phyloP scores from a whole-genome alignment of 2,113 vertebrate genomes.

The Micronycteris hirsuta region DNA sequence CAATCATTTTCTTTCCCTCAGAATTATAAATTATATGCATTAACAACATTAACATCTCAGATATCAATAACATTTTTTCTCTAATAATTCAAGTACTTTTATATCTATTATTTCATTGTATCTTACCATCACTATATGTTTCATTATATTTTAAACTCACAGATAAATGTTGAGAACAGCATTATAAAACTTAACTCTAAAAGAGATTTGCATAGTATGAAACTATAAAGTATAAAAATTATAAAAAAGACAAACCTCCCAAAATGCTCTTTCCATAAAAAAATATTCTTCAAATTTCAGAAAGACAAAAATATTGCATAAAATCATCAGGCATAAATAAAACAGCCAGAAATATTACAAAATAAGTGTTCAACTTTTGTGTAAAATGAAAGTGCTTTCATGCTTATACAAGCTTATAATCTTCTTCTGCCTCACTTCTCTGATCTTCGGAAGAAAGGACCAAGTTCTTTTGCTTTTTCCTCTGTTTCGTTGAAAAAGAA shows the following conservation, averaged over 20 bases:
- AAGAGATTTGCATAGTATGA: not conserved
- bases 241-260: not conserved
- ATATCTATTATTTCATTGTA: not conserved
- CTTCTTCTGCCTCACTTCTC: not conserved
- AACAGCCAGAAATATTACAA: not conserved
- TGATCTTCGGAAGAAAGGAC: constrained; percentile 35
- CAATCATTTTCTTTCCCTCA: not conserved
- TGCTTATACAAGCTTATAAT: not conserved
- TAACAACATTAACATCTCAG: not conserved
- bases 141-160: constrained; percentile 37
- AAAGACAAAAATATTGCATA: constrained; percentile 20
- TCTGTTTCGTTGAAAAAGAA: constrained; percentile 29
- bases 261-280: not conserved
- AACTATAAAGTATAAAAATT: not conserved
- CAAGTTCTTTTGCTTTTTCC: constrained; percentile 17
- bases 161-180: constrained; percentile 22
- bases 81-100: not conserved
- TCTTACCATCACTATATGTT: not conserved
- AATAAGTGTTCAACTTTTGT: constrained; percentile 30
- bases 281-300: constrained; percentile 35
- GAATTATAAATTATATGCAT: not conserved
- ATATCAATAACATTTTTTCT: not conserved
- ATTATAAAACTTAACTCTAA: constrained; percentile 17
- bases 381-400: constrained; percentile 25
- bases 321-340: constrained; percentile 16